Evolutionary conservation across 2,113 vertebrate genomes (phyloP), one percentile per base, ranked within the genome.

Genomic region (Xyliphius kryptos): DNA sequence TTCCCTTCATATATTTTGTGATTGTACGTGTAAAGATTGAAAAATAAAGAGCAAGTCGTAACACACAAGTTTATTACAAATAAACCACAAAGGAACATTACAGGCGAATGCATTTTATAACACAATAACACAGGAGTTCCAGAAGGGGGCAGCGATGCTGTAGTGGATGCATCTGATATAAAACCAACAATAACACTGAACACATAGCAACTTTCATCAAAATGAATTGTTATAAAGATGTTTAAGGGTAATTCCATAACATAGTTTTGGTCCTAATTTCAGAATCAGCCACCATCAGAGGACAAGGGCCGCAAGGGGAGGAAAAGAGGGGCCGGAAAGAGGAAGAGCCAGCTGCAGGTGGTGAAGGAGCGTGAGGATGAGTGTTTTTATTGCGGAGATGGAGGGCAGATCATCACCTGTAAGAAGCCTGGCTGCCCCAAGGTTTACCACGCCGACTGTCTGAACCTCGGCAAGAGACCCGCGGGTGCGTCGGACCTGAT

Each of bases 361-460:
- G 90, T 89, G 56, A 97, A 95, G 80, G 93, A 97, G 62, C 83
- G 93, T 20, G 96, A 99, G 64, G 95, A 98, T 0, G 96, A 99
- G 66, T 99, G 96, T 71, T 99, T 97, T 84, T 95, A 91, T 82
- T 99, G 96, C 6, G 94, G 95, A 7, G 96, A 99, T 0, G 89
- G 91, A 13, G 96, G 96, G 10, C 94, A 98, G 81, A 86, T 99
- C 0, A 91, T 99, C 63, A 95, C 95, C 15, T 99, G 96, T 73
- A 98, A 99, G 85, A 98, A 91, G 69, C 87, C 91, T 0, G 95
- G 95, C 49, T 99, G 96, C 65, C 95, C 96, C 2, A 99, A 99
- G 76, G 95, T 97, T 63, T 98, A 97, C 78, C 95, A 99, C 0
- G 95, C 95, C 0, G 94, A 98, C 85, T 99, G 96, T 76, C 92